Evolutionary conservation across 2,888 invertebrate species (phyloP), one percentile per base, ranked within the genome.

Genomic region (Leptinotarsa peninsularis): DNA sequence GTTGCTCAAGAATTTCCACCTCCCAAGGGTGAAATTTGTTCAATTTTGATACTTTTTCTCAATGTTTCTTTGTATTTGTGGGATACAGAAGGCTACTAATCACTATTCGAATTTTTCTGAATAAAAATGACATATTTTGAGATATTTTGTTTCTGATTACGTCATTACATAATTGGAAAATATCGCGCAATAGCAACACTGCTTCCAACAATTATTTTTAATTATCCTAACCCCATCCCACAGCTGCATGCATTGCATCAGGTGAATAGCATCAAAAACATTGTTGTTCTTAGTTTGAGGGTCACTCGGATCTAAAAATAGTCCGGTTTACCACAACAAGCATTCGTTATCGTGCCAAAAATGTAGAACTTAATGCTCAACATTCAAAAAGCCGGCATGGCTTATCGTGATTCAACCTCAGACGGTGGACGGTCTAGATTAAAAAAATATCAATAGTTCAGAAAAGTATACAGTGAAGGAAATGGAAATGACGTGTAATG

Each of bases 281-380:
- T 63, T 63, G 63, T 63, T 63, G 63, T 63, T 63, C 43, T 63
- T 63, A 43, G 17, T 15, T 66, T 67, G 78, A 72, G 71, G 78
- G 78, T 71, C 75, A 67, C 21, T 71, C 56, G 50, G 56, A 52
- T 66, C 76, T 78, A 76, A 78, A 78, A 72, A 74, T 78, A 78
- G 43, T 72, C 54, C 56, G 49, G 72, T 76, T 74, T 72, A 73
- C 74, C 71, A 74, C 72, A 68, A 71, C 72, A 76, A 76, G 71
- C 70, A 73, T 78, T 74, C 73, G 68, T 60, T 33, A 54, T 15
- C 18, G 73, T 72, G 74, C 69, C 74, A 63, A 63, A 63, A 63
- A 63, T 63, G n/a, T 63, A 63, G 63, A 63, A 63, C n/a, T 18
- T 43, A 43, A 63, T 63, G 63, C 43, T 33, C 13, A 43, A 63